Conservation (phyloP, 2,888 invertebrate species). For the Thereva unica region DNA sequence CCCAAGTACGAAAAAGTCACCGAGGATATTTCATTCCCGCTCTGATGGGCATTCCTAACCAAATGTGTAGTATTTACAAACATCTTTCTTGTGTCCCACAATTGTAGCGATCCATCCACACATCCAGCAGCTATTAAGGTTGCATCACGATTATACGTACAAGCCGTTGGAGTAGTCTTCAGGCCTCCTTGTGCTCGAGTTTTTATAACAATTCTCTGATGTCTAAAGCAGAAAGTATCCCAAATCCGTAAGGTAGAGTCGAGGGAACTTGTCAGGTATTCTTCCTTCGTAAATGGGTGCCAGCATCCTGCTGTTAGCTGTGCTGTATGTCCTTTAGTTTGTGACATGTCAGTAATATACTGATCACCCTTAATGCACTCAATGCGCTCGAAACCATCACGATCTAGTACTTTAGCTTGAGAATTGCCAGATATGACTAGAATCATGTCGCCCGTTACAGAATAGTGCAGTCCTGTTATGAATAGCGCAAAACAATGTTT, state of each 20-base stretch:
- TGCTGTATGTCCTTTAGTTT: conserved; percentile 93
- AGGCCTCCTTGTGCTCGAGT: conserved; percentile 84
- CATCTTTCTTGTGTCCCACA: conserved; percentile 94
- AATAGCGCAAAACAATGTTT: conserved; percentile 53
- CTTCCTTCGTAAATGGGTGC: conserved; percentile 89
- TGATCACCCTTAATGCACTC: conserved; percentile 95
- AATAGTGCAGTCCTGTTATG: conserved; percentile 69
- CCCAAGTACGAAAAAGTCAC: conserved; percentile 89
- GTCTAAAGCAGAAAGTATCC: conserved; percentile 78
- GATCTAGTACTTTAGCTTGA: conserved; percentile 90
- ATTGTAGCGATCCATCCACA: conserved; percentile 91
- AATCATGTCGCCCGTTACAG: conserved; percentile 90
- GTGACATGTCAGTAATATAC: conserved; percentile 92
- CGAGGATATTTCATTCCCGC: conserved; percentile 79
- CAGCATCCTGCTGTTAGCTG: conserved; percentile 88
- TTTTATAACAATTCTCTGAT: conserved; percentile 83
- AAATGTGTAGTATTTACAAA: conserved; percentile 85
- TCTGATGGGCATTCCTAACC: conserved; percentile 78
- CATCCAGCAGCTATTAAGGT: conserved; percentile 89
- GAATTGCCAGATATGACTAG: conserved; percentile 90
- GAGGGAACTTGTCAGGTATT: conserved; percentile 92
- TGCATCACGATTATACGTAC: conserved; percentile 83
- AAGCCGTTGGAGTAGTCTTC: conserved; percentile 82
- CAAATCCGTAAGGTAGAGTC: conserved; percentile 94
- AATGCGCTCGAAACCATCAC: conserved; percentile 91